Base-by-base conservation (phyloP, 1,140 invertebrate species). In the Zeugodacus cucurbitae region DNA sequence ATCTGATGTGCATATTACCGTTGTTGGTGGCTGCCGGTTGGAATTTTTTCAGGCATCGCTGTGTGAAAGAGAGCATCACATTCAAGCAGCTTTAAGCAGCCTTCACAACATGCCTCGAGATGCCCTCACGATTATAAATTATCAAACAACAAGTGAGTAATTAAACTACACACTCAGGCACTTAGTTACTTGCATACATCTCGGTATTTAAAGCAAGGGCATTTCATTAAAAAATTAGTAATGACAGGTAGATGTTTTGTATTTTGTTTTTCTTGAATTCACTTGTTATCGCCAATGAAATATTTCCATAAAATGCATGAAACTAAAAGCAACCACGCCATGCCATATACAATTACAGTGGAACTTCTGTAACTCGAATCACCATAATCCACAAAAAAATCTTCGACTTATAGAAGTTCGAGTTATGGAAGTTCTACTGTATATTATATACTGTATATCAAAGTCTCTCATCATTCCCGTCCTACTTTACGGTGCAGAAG, bases 101-200 rank as follows among this genome's bases (percentile, higher is more conserved):
- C 14, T 48, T 37, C 74, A 82, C 41, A 82, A 48, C 41, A 44
- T 48, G 37, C 22, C 74, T 26, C 44, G 41, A 82, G 74, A 82
- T 82, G 74, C 74, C 41, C 26, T 17, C 74, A n/a, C 41, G 37
- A 48, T 48, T 44, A 48, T 48, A 48, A 82, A 82, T 48, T 54
- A 82, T 82, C 74, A 82, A 82, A 82, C 74, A 82, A 82, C 41
- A 44, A 54, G 74, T 82, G 5, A 82, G 34, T 54, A 82, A 82
- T 82, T 82, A 82, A 82, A 26, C 26, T 26, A 29, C n/a, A 48
- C 8, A 82, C 17, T 44, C 26, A 0, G 26, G 8, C 48, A 82
- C 20, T 41, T 74, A 41, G 20, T 22, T 41, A 44, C n/a, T 48
- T 14, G 64, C 14, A 34, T 14, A 74, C 37, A 41, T 17, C 3